Conservation (phyloP, 2,797 vertebrate species). For the Molossus molossus region DNA sequence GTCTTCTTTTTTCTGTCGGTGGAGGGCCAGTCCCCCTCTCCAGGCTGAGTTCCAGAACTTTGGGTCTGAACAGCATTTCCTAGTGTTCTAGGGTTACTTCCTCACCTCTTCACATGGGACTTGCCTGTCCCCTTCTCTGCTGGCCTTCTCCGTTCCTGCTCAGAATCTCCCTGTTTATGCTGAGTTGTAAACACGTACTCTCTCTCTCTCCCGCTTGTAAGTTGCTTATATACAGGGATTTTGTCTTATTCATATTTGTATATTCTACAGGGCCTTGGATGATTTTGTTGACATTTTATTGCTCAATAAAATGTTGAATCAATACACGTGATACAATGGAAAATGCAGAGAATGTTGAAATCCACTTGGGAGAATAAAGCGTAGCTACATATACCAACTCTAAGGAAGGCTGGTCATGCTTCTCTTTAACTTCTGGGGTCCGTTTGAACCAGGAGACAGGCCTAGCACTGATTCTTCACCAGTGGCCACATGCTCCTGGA, state of each 20-base stretch:
- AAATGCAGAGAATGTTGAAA: neutral
- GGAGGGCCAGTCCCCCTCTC: too few relatives aligned
- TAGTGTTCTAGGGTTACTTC: neutral
- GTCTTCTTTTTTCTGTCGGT: neutral
- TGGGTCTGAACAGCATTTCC: neutral
- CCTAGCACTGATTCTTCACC: too few relatives aligned
- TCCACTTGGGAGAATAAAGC: neutral
- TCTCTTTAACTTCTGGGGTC: too few relatives aligned
- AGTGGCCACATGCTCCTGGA: neutral
- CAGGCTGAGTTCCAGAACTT: neutral
- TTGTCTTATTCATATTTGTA: neutral
- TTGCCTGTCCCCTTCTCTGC: neutral
- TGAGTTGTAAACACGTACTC: neutral
- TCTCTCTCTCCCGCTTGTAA: neutral
- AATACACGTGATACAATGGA: neutral
- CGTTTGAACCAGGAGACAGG: neutral
- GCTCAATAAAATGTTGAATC: neutral
- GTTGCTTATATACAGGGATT: neutral
- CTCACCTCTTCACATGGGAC: neutral
- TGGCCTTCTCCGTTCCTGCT: neutral
- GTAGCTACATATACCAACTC: fast-evolving
- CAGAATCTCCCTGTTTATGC: neutral
- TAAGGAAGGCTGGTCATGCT: fast-evolving
- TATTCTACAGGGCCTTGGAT: neutral
- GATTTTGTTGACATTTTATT: neutral